Base-by-base conservation (phyloP, 64 coral and sea anemone species). In the Platygyra sinensis region DNA sequence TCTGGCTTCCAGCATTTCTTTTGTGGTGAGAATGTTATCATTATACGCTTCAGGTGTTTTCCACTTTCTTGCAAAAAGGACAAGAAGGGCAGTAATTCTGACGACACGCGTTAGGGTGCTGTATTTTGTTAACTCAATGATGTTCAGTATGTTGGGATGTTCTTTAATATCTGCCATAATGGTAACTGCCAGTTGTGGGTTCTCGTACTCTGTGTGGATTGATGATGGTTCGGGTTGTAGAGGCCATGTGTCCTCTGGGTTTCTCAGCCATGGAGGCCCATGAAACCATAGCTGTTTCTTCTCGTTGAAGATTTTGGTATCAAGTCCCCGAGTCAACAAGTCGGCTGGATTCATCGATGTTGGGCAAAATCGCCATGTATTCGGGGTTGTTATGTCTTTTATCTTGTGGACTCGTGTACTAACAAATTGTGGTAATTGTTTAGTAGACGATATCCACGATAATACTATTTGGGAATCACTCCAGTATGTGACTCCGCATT, bases 381-480 rank as follows among this genome's bases (percentile, higher is more conserved):
- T 13, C 7, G 60, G 16, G 9, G 20, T 30, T 60, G 69, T 83
- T 24, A 51, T 83, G 27, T 77, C 72, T 49, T 72, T 82, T 49
- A 93, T 93, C 77, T 60, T 76, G 29, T 42, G 32, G 17, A 93
- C 86, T 74, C 86, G 64, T 10, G 31, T 88, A 19, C 73, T 30
- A 64, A 93, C 33, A n/a, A 93, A 88, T 76, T 71, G 84, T 79
- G 59, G 39, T 49, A 51, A 64, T 80, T 79, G 62, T 27, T 80
- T 78, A 25, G 22, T 52, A 18, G 90, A 71, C 14, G 78, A 83
- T 81, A 92, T 5, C 74, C 82, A 92, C 11, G 82, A 46, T 22
- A 92, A 52, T 1, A 92, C 82, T 13, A 92, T 86, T 93, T 93
- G 84, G 8, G 84, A 93, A 77, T 93, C 75, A 62, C 83, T 80